Evolutionary conservation across 2,888 invertebrate genomes (phyloP).

Genomic region (Cerceris ruficornis): DNA sequence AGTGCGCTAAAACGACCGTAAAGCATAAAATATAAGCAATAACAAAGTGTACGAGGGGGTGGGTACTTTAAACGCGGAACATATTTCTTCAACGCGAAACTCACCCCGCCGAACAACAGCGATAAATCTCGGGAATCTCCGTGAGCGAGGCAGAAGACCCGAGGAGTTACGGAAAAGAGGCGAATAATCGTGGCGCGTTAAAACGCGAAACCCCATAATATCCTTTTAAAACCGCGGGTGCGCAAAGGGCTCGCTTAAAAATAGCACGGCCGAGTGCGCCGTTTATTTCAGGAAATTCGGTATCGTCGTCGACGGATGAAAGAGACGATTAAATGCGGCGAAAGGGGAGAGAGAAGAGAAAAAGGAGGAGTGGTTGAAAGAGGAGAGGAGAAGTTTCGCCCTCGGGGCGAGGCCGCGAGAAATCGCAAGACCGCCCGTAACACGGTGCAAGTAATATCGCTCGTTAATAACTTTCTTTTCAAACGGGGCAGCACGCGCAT

Average conservation of each 20-base stretch:
- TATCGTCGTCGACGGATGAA: conserved; percentile 15
- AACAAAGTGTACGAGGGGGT: neutral
- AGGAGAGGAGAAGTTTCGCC: conserved; percentile 4
- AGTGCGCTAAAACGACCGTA: neutral
- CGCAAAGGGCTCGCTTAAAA: conserved; percentile 26
- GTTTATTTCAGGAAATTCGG: conserved; percentile 31
- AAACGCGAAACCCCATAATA: conserved; percentile 35
- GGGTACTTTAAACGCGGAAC: conserved; percentile 4
- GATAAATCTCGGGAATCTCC: conserved; percentile 28
- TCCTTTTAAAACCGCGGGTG: conserved; percentile 10
- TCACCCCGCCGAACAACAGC: neutral
- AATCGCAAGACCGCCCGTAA: conserved; percentile 6
- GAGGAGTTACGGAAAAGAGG: neutral
- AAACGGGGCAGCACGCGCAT: conserved; percentile 17
- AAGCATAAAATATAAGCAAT: neutral
- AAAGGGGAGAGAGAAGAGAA: conserved; percentile 11
- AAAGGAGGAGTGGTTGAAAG: neutral
- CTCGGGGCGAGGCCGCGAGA: neutral
- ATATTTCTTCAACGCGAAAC: neutral
- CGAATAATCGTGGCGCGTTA: conserved; percentile 33
- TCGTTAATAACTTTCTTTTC: conserved; percentile 51
- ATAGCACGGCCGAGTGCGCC: conserved; percentile 24
- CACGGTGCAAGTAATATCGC: conserved; percentile 33
- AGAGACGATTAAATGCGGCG: conserved; percentile 30
- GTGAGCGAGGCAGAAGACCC: neutral